Conservation (phyloP, 2,797 vertebrate species). For the Chelon labrosus region DNA sequence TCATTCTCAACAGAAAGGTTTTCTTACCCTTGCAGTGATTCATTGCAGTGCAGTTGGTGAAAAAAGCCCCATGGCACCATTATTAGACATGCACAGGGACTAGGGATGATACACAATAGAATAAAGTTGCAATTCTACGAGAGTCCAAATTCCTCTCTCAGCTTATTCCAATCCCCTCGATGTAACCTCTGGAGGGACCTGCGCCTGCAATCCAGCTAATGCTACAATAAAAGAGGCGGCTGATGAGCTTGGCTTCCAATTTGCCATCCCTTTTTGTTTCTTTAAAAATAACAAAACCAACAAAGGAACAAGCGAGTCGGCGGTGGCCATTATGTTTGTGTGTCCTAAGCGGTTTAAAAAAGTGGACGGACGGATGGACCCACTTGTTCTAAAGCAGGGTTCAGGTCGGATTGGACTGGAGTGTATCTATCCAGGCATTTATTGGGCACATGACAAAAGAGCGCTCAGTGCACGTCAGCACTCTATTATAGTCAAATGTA, state of each 20-base stretch:
- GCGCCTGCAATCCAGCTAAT: slow-evolving; percentile 8
- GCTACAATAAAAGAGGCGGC: slow-evolving; percentile 20
- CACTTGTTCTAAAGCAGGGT: slow-evolving; percentile 16
- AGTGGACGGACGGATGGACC: slow-evolving; percentile 1
- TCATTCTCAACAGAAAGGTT: background rate
- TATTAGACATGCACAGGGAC: slow-evolving; percentile 17
- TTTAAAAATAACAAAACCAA: slow-evolving; percentile 17
- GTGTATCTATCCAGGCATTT: background rate
- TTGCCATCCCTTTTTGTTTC: slow-evolving; percentile 16
- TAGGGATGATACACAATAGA: slow-evolving; percentile 9
- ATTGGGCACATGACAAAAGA: slow-evolving; percentile 17
- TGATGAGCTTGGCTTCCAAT: slow-evolving; percentile 27
- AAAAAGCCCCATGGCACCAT: background rate
- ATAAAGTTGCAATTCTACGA: slow-evolving; percentile 16
- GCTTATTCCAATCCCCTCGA: slow-evolving; percentile 29
- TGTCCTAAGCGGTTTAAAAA: slow-evolving; percentile 17
- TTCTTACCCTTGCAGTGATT: slow-evolving; percentile 1
- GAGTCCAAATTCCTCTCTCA: slow-evolving; percentile 16
- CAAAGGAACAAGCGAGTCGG: slow-evolving; percentile 4
- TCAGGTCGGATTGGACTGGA: slow-evolving; percentile 11
- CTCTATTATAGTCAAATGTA: slow-evolving; percentile 9
- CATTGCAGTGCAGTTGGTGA: background rate
- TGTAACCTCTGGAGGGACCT: slow-evolving; percentile 35
- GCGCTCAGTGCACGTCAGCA: background rate
- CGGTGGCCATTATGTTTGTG: background rate